Percentiles rank a stretch among this genome's conserved stretches.
Evolutionary conservation across 2,113 vertebrate species (phyloP).

Genomic region (Stictonetta naevosa): DNA sequence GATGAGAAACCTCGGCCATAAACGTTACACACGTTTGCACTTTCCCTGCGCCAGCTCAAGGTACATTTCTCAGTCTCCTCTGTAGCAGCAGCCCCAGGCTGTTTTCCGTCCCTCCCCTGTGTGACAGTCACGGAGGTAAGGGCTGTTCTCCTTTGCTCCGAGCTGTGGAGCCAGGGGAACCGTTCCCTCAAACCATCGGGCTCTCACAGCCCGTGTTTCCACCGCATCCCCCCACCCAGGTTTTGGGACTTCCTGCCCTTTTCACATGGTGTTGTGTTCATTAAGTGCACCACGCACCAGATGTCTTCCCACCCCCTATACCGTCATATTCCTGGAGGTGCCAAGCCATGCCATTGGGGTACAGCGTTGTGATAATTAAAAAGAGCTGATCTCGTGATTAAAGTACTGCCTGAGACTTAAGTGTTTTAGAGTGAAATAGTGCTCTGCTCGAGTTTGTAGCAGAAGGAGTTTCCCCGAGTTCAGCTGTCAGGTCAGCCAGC

Average conservation of each 20-base stretch:
- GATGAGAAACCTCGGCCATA: rapidly evolving
- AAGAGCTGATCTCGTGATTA: neutral
- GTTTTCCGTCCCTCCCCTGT: neutral
- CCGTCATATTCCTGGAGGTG: neutral
- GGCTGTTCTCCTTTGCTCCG: rapidly evolving
- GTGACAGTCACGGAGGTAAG: rapidly evolving
- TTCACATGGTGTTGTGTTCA: neutral
- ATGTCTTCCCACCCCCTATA: neutral
- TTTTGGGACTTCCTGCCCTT: neutral
- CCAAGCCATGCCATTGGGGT: neutral
- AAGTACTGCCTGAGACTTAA: neutral
- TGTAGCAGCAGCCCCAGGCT: neutral
- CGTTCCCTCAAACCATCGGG: neutral
- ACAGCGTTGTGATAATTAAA: neutral
- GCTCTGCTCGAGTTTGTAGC: neutral
- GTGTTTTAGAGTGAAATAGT: neutral
- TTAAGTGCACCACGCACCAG: neutral
- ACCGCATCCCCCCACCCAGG: rapidly evolving
- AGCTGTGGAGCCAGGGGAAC: too few species aligned
- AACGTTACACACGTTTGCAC: rapidly evolving
- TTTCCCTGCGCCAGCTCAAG: neutral
- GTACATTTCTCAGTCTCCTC: neutral
- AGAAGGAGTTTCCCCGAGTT: neutral
- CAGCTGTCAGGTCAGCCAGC: neutral
- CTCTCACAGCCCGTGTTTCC: neutral